Evolutionary conservation across 2,797 vertebrate genomes (phyloP), one percentile per base, ranked within the genome.

Genomic region (Danio jaintianensis): DNA sequence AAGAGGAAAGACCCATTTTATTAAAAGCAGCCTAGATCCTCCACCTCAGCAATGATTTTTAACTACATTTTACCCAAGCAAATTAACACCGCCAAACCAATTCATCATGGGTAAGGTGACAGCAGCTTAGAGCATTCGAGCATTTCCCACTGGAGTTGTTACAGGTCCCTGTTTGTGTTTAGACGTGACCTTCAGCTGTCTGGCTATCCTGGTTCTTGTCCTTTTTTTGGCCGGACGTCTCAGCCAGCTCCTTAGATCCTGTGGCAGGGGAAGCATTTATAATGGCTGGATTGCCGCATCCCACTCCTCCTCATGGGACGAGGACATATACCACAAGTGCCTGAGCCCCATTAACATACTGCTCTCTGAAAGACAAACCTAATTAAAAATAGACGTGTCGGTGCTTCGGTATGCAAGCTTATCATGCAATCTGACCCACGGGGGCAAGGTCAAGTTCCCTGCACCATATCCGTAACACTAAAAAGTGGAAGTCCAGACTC

Each of bases 311-410:
- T 50, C 73, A 29, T 80, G 67, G 22, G 80, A 71, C 22, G 12
- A 47, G 45, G 47, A 78, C 59, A 16, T 64, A 70, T 38, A 76
- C 63, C 74, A 75, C 56, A 72, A 84, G 82, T 84, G 42, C 74
- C 86, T 88, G 89, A 83, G 80, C 8, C 69, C 73, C 83, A 86
- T 91, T 91, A 89, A 91, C 84, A 88, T 86, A 91, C 77, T 84
- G 85, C 85, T 40, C 79, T 78, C 82, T 91, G 90, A 89, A 90
- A 89, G 90, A 91, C 89, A 92, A 91, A 91, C 88, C 90, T 87
- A 85, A 83, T 90, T 91, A 82, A 89, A 92, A 93, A 94, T 93
- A 93, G 92, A 93, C 43, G 88, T 85, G 90, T 90, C 43, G 76
- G 85, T 78, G 80, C 61, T 53, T 73, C 85, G 78, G 85, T 79